Base-by-base conservation (phyloP, 2,888 invertebrate genomes). In the Habroteleia sp. region DNA sequence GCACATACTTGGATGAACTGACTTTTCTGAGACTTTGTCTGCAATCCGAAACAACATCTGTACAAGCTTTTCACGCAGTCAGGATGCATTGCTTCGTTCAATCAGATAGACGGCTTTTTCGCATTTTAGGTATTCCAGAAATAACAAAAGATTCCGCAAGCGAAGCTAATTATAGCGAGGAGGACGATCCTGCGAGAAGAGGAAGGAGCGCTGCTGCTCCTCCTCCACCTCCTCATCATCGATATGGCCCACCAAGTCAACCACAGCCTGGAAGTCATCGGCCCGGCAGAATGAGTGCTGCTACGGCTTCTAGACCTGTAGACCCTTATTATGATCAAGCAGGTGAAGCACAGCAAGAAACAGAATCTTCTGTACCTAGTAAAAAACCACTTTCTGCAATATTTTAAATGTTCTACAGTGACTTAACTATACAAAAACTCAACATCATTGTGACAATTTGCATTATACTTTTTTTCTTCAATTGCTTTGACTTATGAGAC, bases 71-170 rank as follows among this genome's bases (percentile, higher is more conserved):
- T 31, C 48, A 62, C 41, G 41, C 44, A 60, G 66, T 41, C 50
- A 44, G 25, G 66, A 27, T 29, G 63, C 50, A 58, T 37, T 73
- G 50, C 52, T 65, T 73, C 37, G 46, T 62, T 41, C 42, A 68
- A 48, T 68, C 54, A 62, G 66, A 74, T 68, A 60, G 74, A 62
- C 1, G 60, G 68, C 58, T 65, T 58, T 72, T 66, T 54, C 56
- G 62, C 48, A 56, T 58, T 73, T 56, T 76, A 88, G 88, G 87
- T 79, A 84, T 90, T 86, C 89, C 91, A 90, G 95, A 95, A 91
- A 95, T 95, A 89, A 94, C 94, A 87, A 95, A 95, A 92, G 95
- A 95, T 85, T 91, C 93, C 88, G 93, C 93, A 68, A 91, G 91
- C 80, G 91, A 91, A 89, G 91, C 89, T 46, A 91, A 93, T 90